Evolutionary conservation across 2,888 invertebrate species (phyloP).

Genomic region (Chymomyza caudatula): DNA sequence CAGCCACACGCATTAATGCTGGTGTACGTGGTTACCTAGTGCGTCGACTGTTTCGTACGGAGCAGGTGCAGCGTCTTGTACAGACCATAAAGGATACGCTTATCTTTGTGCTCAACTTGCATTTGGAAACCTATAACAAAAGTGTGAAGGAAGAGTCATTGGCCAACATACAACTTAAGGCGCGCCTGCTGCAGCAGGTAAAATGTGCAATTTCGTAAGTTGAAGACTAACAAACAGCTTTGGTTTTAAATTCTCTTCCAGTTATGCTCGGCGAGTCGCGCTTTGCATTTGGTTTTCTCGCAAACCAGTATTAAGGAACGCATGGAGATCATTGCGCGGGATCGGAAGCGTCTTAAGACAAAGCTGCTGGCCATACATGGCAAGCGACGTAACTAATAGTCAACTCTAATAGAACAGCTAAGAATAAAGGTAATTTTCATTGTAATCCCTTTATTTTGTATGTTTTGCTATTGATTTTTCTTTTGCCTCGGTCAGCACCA

Average conservation of each 20-base stretch:
- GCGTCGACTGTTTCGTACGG: conserved; percentile 88
- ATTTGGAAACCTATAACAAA: conserved; percentile 64
- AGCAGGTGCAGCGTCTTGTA: conserved; percentile 86
- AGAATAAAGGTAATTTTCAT: neutral
- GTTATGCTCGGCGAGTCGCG: conserved; percentile 72
- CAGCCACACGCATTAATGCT: conserved; percentile 84
- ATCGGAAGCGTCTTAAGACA: conserved; percentile 70
- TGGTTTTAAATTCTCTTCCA: conserved; percentile 19
- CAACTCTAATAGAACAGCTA: too few relatives aligned
- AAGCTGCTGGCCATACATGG: conserved; percentile 57
- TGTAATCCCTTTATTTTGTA: neutral
- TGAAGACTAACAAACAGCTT: neutral
- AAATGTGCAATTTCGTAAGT: neutral
- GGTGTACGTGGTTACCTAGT: conserved; percentile 87
- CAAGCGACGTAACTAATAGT: conserved; percentile 42
- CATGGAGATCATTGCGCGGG: conserved; percentile 75
- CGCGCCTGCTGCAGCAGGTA: conserved; percentile 75
- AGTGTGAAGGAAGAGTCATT: conserved; percentile 52
- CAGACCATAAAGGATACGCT: conserved; percentile 77
- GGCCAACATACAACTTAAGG: conserved; percentile 72
- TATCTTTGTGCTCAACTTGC: conserved; percentile 75
- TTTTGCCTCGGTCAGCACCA: conserved; percentile 33
- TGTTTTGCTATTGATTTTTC: neutral
- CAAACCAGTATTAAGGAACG: conserved; percentile 72
- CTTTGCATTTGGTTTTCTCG: conserved; percentile 70